Base-by-base conservation (phyloP, 2,888 invertebrate genomes). In the Atrina japonica region DNA sequence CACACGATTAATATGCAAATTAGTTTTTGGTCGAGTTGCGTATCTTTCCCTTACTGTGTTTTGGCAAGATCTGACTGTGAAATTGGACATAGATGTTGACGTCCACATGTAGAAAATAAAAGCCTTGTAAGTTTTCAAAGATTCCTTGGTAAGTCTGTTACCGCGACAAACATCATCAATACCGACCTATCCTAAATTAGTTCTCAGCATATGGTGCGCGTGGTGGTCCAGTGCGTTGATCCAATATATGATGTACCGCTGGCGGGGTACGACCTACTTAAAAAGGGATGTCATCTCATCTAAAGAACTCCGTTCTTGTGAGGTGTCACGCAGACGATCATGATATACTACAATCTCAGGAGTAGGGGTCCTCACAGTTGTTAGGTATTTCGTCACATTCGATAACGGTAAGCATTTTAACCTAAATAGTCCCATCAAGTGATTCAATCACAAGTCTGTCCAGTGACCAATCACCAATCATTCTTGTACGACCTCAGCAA, bases 191-290 rank as follows among this genome's bases (percentile, higher is more conserved):
- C 68, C 73, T 23, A 68, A 30, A 45, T 50, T n/a, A 7, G 52
- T 21, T n/a, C 50, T 73, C 64, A n/a, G 68, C 73, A 60, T 35
- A 68, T 14, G 68, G 73, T 14, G 58, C 27, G 23, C 45, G 23
- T 25, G 21, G 11, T 11, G 49, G 56, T 27, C 72, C 41, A 47
- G 30, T 35, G 3, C 30, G 14, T 23, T 72, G 72, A 9, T 67
- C 45, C 3, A 50, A 1, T 11, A 72, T 41, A 59, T 67, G 61
- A 41, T 61, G 63, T 23, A 52, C 72, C 6, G 49, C 66, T 25
- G 35, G 11, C 14, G 63, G n/a, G 53, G 68, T 68, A 35, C 68
- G 49, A 23, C 68, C 67, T 27, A 73, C 21, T 25, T 68, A 40
- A 5, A 68, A n/a, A 7, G 64, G 23, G 14, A 73, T 68, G 2